Conservation (phyloP, 2,113 vertebrate genomes). For the Nothoprocta perdicaria region DNA sequence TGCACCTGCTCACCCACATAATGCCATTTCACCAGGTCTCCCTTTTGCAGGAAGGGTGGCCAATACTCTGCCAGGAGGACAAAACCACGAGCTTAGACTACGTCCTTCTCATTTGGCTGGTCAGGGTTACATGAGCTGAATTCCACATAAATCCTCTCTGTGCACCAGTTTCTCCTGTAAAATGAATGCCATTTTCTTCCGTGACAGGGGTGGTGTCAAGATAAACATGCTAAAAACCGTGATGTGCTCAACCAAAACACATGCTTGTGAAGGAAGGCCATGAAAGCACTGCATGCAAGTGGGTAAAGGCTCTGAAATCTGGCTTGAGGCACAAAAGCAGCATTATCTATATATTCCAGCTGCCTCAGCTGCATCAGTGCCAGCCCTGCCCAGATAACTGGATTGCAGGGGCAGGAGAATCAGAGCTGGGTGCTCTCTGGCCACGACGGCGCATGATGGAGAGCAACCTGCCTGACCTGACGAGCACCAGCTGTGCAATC, state of each 20-base stretch:
- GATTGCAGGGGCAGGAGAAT: background rate
- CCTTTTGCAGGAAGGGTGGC: background rate
- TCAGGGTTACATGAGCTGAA: background rate
- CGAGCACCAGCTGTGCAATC: background rate
- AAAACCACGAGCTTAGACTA: background rate
- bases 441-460: background rate
- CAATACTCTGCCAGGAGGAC: background rate
- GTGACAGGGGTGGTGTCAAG: background rate
- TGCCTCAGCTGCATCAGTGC: background rate
- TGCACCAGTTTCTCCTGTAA: background rate
- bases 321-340: background rate
- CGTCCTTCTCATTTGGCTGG: background rate
- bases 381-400: background rate
- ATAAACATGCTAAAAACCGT: background rate
- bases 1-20: background rate
- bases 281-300: background rate
- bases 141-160: background rate
- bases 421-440: background rate
- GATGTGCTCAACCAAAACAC: background rate
- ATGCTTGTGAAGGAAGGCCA: background rate
- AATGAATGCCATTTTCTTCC: background rate
- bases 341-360: conserved; percentile 13
- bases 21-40: background rate
- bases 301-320: background rate
- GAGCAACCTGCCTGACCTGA: background rate